phyloP scores from a whole-genome alignment of 2,113 vertebrate genomes.

The Callocephalon fimbriatum region DNA sequence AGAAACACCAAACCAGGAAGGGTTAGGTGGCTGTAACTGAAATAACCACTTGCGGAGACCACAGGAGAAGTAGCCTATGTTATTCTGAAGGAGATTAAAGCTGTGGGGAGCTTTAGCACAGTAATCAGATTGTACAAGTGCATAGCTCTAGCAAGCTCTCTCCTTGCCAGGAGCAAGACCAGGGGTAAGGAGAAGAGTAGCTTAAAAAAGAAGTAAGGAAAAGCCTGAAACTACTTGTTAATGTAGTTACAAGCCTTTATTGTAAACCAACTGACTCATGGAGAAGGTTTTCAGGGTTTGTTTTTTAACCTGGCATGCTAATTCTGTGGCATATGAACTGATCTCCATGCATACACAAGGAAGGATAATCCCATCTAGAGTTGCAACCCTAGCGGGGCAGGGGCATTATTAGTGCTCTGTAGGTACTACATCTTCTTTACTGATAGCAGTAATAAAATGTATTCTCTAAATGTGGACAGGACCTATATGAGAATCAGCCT shows the following conservation, averaged over 20 bases:
- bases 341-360: background rate
- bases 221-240: background rate
- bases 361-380: background rate
- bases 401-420: background rate
- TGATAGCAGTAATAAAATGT: background rate
- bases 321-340: background rate
- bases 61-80: background rate
- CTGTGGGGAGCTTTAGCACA: background rate
- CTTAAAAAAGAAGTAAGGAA: conserved; percentile 7
- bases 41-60: background rate
- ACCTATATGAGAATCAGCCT: background rate
- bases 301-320: background rate
- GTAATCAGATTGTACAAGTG: background rate
- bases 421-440: background rate
- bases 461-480: background rate
- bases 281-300: background rate
- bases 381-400: background rate
- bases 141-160: background rate
- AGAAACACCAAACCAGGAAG: background rate
- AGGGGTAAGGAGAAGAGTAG: background rate
- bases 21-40: background rate
- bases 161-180: background rate
- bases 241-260: background rate
- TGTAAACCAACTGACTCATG: background rate
- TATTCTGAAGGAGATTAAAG: background rate